These are phyloP conservation scores for Glaucopsyche alexis DNA, from an alignment of 2,888 invertebrate species.

Conservation along the genomic window DNA sequence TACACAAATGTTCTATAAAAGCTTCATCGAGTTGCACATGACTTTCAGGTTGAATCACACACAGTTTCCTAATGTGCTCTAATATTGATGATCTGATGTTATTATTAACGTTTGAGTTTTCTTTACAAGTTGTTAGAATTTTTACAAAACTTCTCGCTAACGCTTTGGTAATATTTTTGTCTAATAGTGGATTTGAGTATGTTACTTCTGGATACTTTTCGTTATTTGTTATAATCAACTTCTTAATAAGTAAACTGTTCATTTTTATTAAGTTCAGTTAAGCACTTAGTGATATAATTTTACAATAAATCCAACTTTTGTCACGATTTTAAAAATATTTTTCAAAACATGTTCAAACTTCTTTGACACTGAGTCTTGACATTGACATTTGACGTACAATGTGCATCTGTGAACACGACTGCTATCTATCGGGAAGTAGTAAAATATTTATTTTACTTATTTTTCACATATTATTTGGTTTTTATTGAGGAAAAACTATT, in stretches of 20 bases:
- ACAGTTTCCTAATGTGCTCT: slow-evolving; percentile 60
- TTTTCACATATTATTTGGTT: too few species aligned
- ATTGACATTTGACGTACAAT: too few species aligned
- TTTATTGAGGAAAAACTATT: too few species aligned
- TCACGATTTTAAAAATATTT: not conserved
- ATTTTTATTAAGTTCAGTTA: slow-evolving; percentile 43
- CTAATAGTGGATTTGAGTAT: slow-evolving; percentile 62
- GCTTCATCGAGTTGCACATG: slow-evolving; percentile 57
- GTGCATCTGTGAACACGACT: too few species aligned
- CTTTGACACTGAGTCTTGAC: too few species aligned
- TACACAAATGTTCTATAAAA: slow-evolving; percentile 48
- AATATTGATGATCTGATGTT: slow-evolving; percentile 56
- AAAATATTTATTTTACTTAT: too few species aligned
- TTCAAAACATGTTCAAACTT: too few species aligned
- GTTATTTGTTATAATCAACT: slow-evolving; percentile 56
- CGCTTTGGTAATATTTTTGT: slow-evolving; percentile 57
- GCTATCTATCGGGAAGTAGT: too few species aligned
- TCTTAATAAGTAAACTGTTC: slow-evolving; percentile 62
- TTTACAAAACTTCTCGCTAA: slow-evolving; percentile 64
- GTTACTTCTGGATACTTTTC: slow-evolving; percentile 53
- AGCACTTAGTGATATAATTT: not conserved
- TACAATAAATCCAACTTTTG: not conserved
- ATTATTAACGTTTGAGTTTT: slow-evolving; percentile 53
- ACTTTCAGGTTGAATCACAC: slow-evolving; percentile 53
- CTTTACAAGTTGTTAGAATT: slow-evolving; percentile 54